Percentiles rank a stretch among this genome's conserved stretches.
These are phyloP conservation scores for Monomorium pharaonis DNA, from an alignment of 1,140 invertebrate genomes.

Conservation along the genomic window DNA sequence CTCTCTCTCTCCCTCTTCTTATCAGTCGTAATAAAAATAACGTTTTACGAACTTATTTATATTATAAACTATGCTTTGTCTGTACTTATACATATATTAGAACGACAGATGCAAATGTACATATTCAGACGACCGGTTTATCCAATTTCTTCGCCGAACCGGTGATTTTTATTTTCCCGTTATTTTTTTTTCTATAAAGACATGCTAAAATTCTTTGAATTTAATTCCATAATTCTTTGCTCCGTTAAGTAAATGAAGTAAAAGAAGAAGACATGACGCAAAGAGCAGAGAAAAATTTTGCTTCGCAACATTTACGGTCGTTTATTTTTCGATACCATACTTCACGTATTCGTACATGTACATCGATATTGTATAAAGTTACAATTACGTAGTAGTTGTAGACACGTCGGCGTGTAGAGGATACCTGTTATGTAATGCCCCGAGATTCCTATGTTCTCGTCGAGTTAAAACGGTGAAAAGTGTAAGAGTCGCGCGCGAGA, in stretches of 20 bases:
- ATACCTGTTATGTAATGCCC: conserved; percentile 59
- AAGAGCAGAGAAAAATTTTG: not conserved
- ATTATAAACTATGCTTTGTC: conserved; percentile 70
- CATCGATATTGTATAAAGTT: conserved; percentile 67
- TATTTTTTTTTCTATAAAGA: not conserved
- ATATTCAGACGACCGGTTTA: conserved; percentile 8
- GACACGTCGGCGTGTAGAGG: conserved; percentile 42
- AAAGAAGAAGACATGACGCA: not conserved
- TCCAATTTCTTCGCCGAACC: not conserved
- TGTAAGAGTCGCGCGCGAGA: conserved; percentile 1
- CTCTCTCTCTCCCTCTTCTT: conserved; percentile 54
- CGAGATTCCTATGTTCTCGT: conserved; percentile 68
- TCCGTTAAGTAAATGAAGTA: not conserved
- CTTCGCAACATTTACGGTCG: not conserved
- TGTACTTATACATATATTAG: conserved; percentile 69
- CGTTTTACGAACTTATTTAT: conserved; percentile 66
- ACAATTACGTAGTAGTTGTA: conserved; percentile 64
- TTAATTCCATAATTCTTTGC: not conserved
- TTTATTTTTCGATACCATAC: not conserved
- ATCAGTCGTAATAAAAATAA: conserved; percentile 69
- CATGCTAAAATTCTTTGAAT: not conserved
- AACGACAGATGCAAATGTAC: conserved; percentile 67
- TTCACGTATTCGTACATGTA: conserved; percentile 33
- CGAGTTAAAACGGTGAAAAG: not conserved
- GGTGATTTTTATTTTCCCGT: not conserved